Evolutionary conservation across 2,888 invertebrate genomes (phyloP).

Genomic region (Chymomyza fuscimana): DNA sequence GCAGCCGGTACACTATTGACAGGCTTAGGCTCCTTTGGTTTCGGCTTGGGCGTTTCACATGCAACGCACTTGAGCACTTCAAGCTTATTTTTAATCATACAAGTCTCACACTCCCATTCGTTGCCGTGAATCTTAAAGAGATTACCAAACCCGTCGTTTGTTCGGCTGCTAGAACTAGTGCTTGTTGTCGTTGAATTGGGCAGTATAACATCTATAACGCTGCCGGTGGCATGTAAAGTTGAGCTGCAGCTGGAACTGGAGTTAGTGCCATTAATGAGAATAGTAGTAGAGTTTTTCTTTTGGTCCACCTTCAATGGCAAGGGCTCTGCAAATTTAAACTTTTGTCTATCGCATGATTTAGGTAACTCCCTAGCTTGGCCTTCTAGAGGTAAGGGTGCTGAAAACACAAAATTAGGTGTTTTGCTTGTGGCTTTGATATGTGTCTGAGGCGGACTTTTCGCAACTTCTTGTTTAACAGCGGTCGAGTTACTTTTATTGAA

Average conservation of each 20-base stretch:
- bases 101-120: conserved; percentile 85
- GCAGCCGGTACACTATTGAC: not conserved
- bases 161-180: conserved; percentile 7
- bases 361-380: conserved; percentile 71
- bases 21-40: conserved; percentile 20
- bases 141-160: conserved; percentile 62
- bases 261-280: not conserved
- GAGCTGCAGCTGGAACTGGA: conserved; percentile 40
- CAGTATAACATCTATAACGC: conserved; percentile 79
- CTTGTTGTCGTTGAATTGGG: conserved; percentile 38
- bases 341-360: conserved; percentile 77
- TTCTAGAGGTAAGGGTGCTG: not conserved
- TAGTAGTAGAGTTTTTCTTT: not conserved
- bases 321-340: conserved; percentile 83
- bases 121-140: conserved; percentile 81
- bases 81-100: conserved; percentile 83
- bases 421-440: not conserved
- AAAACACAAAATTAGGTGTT: not conserved
- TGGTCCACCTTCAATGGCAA: conserved; percentile 66
- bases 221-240: conserved; percentile 77
- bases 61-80: conserved; percentile 81
- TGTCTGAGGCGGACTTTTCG: conserved; percentile 14
- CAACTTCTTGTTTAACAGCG: not conserved
- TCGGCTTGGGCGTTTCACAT: conserved; percentile 80
- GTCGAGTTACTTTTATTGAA: not conserved